phyloP scores from a whole-genome alignment of 2,113 vertebrate species.

The Macrotus californicus region DNA sequence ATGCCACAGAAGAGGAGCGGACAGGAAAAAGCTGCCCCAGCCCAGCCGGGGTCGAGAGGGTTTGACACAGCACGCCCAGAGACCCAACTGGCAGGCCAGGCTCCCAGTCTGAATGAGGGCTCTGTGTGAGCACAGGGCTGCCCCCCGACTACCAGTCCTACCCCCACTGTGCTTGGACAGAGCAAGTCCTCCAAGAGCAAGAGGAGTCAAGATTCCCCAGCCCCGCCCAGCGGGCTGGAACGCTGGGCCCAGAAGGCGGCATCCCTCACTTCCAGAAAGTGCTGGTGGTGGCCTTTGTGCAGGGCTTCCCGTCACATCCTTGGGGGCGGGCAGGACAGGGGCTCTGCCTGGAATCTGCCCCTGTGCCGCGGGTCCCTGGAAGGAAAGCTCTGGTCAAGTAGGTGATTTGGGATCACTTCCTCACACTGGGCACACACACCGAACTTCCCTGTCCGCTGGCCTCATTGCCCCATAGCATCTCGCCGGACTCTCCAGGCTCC shows the following conservation, averaged over 20 bases:
- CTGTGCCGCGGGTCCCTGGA: not conserved
- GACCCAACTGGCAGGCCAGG: not conserved
- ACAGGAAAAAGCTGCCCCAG: not conserved
- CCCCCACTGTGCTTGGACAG: not conserved
- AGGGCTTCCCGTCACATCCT: not conserved
- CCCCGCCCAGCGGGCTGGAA: not conserved
- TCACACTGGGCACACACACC: not conserved
- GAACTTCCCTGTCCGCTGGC: not conserved
- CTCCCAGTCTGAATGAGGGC: not conserved
- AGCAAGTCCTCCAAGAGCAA: not conserved
- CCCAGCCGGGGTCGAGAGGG: rapidly evolving
- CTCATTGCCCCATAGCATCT: not conserved
- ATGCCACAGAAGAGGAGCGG: not conserved
- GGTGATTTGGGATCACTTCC: not conserved
- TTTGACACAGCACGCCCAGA: not conserved
- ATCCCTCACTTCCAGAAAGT: not conserved
- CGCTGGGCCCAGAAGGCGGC: not conserved
- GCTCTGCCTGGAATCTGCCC: not conserved
- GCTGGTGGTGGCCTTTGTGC: not conserved
- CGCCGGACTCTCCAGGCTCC: not conserved
- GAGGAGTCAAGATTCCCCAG: not conserved
- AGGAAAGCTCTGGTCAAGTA: not conserved
- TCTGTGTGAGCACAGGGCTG: not conserved
- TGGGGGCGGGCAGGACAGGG: not conserved
- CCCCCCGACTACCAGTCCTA: not conserved